phyloP scores from a whole-genome alignment of 2,113 vertebrate genomes.

The Turnix velox region DNA sequence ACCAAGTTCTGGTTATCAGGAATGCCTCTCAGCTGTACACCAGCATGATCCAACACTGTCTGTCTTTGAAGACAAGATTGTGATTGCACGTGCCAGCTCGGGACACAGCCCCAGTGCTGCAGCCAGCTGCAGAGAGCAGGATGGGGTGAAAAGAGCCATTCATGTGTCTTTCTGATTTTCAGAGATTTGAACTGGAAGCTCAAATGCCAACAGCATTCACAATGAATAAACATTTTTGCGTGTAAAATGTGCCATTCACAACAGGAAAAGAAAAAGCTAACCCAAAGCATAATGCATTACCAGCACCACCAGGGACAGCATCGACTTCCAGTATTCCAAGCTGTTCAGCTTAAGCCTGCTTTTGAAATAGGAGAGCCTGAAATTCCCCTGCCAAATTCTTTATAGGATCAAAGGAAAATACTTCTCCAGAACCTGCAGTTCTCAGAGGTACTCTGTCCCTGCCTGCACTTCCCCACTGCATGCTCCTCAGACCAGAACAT shows the following conservation, averaged over 20 bases:
- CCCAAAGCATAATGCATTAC: background rate
- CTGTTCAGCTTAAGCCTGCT: background rate
- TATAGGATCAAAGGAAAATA: slow-evolving; percentile 18
- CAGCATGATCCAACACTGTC: background rate
- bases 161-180: background rate
- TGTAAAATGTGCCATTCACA: background rate
- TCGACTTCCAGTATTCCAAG: background rate
- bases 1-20: background rate
- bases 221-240: background rate
- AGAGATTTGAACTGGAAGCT: background rate
- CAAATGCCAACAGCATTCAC: background rate
- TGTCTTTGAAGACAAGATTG: rapidly evolving
- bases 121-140: background rate
- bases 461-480: background rate
- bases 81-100: background rate
- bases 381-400: slow-evolving; percentile 22
- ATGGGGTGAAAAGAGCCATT: background rate
- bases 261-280: background rate
- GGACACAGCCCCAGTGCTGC: background rate
- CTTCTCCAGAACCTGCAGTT: background rate
- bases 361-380: background rate
- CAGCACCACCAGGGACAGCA: background rate
- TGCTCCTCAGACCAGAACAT: background rate
- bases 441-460: background rate
- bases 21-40: background rate